Percentiles rank a stretch among this genome's conserved stretches.
These are phyloP conservation scores for Hirundichthys speculiger DNA, from an alignment of 2,113 vertebrate genomes.

Conservation along the genomic window DNA sequence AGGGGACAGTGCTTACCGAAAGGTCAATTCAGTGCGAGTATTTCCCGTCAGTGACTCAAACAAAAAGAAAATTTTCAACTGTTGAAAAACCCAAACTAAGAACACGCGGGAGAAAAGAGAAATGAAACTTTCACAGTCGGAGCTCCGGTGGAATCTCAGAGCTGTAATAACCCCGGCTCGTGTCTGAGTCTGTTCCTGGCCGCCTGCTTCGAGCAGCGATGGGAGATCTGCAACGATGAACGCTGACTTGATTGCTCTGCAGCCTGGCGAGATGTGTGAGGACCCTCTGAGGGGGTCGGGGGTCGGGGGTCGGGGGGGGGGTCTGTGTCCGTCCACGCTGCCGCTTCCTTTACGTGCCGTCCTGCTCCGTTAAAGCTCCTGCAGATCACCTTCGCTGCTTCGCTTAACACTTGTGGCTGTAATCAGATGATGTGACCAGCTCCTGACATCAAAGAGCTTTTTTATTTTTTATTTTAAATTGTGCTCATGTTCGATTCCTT, in stretches of 20 bases:
- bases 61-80: no score
- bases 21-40: no score
- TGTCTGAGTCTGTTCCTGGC: not conserved
- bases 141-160: not conserved
- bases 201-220: not conserved
- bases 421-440: not conserved
- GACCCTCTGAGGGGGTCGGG: constrained; percentile 3
- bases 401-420: constrained; percentile 6
- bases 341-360: constrained; percentile 9
- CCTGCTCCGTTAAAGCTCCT: not conserved
- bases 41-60: no score
- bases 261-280: not conserved
- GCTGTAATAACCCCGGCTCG: not conserved
- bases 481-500: not conserved
- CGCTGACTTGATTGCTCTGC: constrained; percentile 11
- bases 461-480: constrained; percentile 3
- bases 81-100: no score
- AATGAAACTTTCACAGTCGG: no score
- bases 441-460: not conserved
- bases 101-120: no score
- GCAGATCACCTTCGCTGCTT: constrained; percentile 5
- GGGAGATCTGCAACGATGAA: not conserved
- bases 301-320: constrained; percentile 14
- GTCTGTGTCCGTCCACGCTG: constrained; percentile 28
- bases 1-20: no score